A percentile compares a stretch with the other conserved stretches of the same genome.
phyloP scores from a whole-genome alignment of 2,113 vertebrate species.

The Platycercus adscitus region DNA sequence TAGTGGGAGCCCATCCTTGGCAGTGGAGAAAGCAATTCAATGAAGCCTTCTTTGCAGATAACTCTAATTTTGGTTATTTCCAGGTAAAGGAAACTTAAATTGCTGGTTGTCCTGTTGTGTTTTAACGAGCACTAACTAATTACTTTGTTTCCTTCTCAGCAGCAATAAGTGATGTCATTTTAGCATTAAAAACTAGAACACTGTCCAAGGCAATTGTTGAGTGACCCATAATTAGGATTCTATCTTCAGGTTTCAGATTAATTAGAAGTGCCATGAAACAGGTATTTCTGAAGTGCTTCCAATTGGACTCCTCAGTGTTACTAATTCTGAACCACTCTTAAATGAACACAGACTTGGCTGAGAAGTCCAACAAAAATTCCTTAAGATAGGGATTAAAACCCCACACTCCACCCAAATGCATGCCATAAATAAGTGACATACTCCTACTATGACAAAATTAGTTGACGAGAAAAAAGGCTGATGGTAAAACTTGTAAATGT shows the following conservation, averaged over 20 bases:
- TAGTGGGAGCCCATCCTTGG: background rate
- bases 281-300: background rate
- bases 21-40: background rate
- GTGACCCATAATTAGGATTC: background rate
- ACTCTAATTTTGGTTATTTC: background rate
- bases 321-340: background rate
- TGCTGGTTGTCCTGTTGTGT: background rate
- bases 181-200: background rate
- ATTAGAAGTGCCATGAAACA: background rate
- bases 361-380: background rate
- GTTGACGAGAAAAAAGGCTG: conserved; percentile 7
- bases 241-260: background rate
- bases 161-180: background rate
- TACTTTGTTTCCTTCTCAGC: background rate
- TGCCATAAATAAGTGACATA: conserved; percentile 58
- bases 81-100: background rate
- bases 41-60: background rate
- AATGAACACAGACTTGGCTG: background rate
- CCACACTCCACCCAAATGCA: background rate
- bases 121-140: background rate
- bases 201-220: background rate
- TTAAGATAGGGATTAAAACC: background rate
- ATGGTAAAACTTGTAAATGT: background rate
- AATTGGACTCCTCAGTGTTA: background rate
- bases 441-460: conserved; percentile 30